Base-by-base conservation (phyloP, 2,888 invertebrate species). In the Schizaphis graminum region DNA sequence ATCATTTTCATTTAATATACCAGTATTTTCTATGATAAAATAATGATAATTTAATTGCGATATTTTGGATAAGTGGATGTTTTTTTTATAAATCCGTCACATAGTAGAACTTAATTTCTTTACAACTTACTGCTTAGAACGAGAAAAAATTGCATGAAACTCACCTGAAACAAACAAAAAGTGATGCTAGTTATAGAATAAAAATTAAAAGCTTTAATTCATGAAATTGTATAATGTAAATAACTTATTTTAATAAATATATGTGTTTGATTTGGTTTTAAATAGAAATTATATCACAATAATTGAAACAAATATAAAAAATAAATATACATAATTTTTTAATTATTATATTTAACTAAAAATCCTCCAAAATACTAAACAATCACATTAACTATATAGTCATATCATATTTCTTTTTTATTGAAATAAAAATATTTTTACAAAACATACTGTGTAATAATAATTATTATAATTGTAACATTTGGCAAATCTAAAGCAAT, bases 91-190 rank as follows among this genome's bases (percentile, higher is more conserved):
- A 77, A 77, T 21, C 35, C 16, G 35, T 35, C 21, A 7, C 35
- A 35, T 35, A 77, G 16, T 77, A 77, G 67, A 77, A 77, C 77
- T 77, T 35, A 77, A 35, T 35, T 77, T 77, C 1, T 35, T 8
- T 35, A 67, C 67, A 53, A 92, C 67, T 88, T 41, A 88, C 92
- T 67, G 16, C 35, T 92, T 49, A 88, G 28, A 88, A 28, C 10
- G 41, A 61, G 16, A 53, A 88, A 92, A 56, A 56, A 93, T 35
- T 56, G 49, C 47, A 93, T 47, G 35, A 56, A 84, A 93, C 93
- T 93, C 56, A 93, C 93, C 84, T 93, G 89, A 89, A 93, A 93
- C 57, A 93, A 84, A 77, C 1, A 56, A 44, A 91, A 93, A 86
- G 44, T 24, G 13, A 8, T 44, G 3, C 53, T 41, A 89, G 44